These are phyloP conservation scores for Plemyria rubiginata DNA, from an alignment of 2,888 invertebrate species.

Conservation along the genomic window DNA sequence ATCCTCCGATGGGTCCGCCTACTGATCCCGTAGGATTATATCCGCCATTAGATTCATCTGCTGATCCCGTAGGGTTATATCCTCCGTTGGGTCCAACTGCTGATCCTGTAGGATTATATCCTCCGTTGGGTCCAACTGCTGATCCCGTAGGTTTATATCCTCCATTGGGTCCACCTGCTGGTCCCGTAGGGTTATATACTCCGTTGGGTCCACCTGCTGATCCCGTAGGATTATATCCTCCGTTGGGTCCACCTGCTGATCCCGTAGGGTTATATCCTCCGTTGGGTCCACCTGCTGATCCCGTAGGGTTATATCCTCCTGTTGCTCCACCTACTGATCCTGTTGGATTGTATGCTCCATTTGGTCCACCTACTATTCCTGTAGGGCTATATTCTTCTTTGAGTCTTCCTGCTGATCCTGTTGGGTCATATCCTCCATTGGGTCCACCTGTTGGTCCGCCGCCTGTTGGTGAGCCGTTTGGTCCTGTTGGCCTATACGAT, in stretches of 20 bases:
- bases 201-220: neutral
- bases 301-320: conserved; percentile 3
- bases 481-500: conserved; percentile 1
- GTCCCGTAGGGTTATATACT: conserved; percentile 1
- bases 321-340: neutral
- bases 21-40: neutral
- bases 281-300: neutral
- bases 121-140: neutral
- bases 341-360: neutral
- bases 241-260: neutral
- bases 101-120: conserved; percentile 4
- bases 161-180: neutral
- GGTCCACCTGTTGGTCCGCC: conserved; percentile 1
- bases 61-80: neutral
- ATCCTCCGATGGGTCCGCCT: neutral
- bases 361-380: neutral
- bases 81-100: neutral
- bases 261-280: conserved; percentile 1
- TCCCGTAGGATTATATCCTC: conserved; percentile 1
- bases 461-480: conserved; percentile 13
- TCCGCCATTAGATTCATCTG: conserved; percentile 11
- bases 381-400: neutral
- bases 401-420: neutral
- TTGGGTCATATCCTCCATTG: conserved; percentile 1
- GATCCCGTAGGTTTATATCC: conserved; percentile 6